These are phyloP conservation scores for Meda fulgida DNA, from an alignment of 2,797 vertebrate species.

Conservation along the genomic window DNA sequence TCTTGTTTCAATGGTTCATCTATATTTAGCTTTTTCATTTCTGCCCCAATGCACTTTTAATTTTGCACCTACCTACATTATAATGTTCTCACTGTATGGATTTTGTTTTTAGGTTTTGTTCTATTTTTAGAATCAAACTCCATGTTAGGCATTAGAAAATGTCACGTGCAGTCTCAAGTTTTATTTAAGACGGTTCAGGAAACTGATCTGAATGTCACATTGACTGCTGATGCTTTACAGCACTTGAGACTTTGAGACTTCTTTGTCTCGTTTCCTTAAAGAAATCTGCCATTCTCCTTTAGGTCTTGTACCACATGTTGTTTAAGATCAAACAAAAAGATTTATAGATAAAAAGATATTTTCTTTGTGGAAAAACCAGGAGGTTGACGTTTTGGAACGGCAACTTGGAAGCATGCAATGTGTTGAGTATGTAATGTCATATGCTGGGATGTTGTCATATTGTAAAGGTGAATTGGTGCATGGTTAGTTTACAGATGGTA, in stretches of 20 bases:
- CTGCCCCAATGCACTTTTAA: slow-evolving; percentile 38
- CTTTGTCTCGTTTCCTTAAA: not conserved
- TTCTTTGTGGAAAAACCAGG: slow-evolving; percentile 12
- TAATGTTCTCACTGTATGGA: slow-evolving; percentile 36
- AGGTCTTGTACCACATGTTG: slow-evolving; percentile 9
- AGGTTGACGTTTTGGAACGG: slow-evolving; percentile 64
- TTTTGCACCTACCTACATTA: slow-evolving; percentile 34
- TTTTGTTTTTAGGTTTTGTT: slow-evolving; percentile 30
- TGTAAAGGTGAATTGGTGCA: slow-evolving; percentile 75
- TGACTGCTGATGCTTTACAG: slow-evolving; percentile 30
- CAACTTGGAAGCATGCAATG: slow-evolving; percentile 77
- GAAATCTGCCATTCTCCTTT: not conserved
- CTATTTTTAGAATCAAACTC: slow-evolving; percentile 36
- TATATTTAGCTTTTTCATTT: slow-evolving; percentile 37
- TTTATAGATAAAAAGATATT: slow-evolving; percentile 36
- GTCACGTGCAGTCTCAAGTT: slow-evolving; percentile 49
- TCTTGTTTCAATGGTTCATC: slow-evolving; percentile 17
- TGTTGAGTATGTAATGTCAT: slow-evolving; percentile 74
- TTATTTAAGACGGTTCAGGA: slow-evolving; percentile 60
- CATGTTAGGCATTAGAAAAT: slow-evolving; percentile 24
- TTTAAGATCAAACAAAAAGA: slow-evolving; percentile 49
- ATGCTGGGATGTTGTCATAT: slow-evolving; percentile 74
- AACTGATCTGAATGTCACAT: slow-evolving; percentile 28
- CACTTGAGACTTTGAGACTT: slow-evolving; percentile 20
- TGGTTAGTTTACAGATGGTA: slow-evolving; percentile 69